These are phyloP conservation scores for Leucoraja ocellata DNA, from an alignment of 2,797 vertebrate species.

Conservation along the genomic window DNA sequence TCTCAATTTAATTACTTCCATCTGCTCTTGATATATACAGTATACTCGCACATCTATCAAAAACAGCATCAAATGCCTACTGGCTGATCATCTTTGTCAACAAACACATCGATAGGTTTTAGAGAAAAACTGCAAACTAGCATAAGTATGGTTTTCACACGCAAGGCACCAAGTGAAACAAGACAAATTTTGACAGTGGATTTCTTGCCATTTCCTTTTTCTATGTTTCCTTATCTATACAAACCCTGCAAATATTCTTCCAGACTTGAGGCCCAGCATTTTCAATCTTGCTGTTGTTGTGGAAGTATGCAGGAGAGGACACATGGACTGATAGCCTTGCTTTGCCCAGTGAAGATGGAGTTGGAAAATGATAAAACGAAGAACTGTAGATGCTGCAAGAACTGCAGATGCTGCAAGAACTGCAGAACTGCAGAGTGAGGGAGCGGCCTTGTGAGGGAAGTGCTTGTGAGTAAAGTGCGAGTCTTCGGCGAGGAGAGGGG, in stretches of 20 bases:
- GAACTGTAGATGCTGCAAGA: too few relatives aligned
- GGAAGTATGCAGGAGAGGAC: neutral
- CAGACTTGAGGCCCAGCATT: neutral
- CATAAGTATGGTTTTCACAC: neutral
- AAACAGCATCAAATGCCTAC: neutral
- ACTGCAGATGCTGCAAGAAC: too few relatives aligned
- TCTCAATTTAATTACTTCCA: constrained; percentile 16
- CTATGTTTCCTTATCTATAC: neutral
- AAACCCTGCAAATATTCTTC: neutral
- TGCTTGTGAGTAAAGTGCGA: too few relatives aligned
- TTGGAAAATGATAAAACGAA: neutral
- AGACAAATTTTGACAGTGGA: neutral
- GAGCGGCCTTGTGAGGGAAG: too few relatives aligned
- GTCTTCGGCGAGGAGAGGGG: too few relatives aligned
- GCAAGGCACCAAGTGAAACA: neutral
- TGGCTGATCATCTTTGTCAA: neutral
- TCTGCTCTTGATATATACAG: constrained; percentile 2
- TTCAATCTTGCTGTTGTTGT: neutral
- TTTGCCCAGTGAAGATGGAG: neutral
- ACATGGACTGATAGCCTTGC: neutral
- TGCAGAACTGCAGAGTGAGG: too few relatives aligned
- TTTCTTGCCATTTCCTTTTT: neutral
- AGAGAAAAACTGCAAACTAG: neutral
- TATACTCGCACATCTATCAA: neutral
- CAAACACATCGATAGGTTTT: neutral